Evolutionary conservation across 2,888 invertebrate species (phyloP).

Genomic region (Nephrotoma flavescens): DNA sequence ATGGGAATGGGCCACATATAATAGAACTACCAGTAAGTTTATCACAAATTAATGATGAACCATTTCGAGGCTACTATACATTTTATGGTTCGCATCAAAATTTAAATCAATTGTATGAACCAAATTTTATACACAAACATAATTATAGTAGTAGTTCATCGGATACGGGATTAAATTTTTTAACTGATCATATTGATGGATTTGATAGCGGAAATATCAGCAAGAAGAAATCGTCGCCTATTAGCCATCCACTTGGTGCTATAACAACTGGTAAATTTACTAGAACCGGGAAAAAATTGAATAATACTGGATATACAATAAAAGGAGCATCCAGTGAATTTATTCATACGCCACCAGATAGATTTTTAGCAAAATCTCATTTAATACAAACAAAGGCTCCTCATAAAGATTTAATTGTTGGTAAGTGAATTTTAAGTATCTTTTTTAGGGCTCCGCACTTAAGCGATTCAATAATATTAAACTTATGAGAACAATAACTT

Average conservation of each 20-base stretch:
- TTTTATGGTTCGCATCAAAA: conserved; percentile 14
- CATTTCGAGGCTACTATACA: background rate
- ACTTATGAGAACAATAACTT: background rate
- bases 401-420: conserved; percentile 41
- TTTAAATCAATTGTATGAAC: conserved; percentile 11
- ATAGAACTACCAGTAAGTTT: background rate
- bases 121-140: background rate
- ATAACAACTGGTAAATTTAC: background rate
- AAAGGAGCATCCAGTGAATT: background rate
- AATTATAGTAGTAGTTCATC: conserved; percentile 2
- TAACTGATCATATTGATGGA: background rate
- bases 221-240: background rate
- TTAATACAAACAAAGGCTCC: conserved; percentile 48
- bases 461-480: background rate
- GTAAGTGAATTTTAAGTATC: background rate
- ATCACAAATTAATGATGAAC: background rate
- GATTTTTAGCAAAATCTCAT: conserved; percentile 50
- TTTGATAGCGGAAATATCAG: background rate
- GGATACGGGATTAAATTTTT: conserved; percentile 1
- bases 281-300: background rate
- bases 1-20: conserved; percentile 3
- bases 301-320: background rate
- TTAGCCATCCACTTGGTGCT: background rate
- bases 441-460: background rate
- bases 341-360: conserved; percentile 39